Base-by-base conservation (phyloP, 2,888 invertebrate species). In the Drosophila buzzatii region DNA sequence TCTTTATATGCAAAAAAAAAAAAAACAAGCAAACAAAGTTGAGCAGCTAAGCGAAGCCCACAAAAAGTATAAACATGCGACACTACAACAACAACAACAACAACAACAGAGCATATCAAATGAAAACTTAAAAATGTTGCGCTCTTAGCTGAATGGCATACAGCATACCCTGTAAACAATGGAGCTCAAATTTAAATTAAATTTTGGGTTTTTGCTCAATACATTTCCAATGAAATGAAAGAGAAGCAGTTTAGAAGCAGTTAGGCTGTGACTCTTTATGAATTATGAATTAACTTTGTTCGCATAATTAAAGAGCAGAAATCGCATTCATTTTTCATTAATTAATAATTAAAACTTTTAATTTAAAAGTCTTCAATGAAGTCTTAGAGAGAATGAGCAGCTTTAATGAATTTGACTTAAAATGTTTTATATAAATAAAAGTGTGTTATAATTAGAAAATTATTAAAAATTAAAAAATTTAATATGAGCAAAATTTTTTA, bases 11-110 rank as follows among this genome's bases (percentile, higher is more conserved):
- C 41, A 55, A 63, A 55, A 49, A 70, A 31, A 49, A 49, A 23
- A 27, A 31, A 49, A 27, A 3, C 6, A 10, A 45, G 14, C 3
- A 23, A 60, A 59, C 45, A 70, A 49, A 71, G 60, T 74, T 69
- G 55, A 67, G 49, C 62, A 73, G 62, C 65, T 47, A 33, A 33
- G 35, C 58, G 47, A 58, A 75, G 63, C 63, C 56, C 51, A 62
- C 56, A 65, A 60, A 79, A 63, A 47, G 47, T 70, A 64, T 60
- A 52, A 70, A 47, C 61, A 58, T 45, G 74, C 60, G 31, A 35
- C 51, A 71, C 16, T 41, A 23, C 56, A 56, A n/a, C 31, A 33
- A 5, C 52, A 53, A 3, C 49, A 31, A 31, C 49, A 10, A n/a
- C 49, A 18, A 33, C n/a, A 49, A 0, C 23, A 3, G 33, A 31